Evolutionary conservation across 2,113 vertebrate species (phyloP), one percentile per base, ranked within the genome.

Genomic region (Phaetusa simplex): DNA sequence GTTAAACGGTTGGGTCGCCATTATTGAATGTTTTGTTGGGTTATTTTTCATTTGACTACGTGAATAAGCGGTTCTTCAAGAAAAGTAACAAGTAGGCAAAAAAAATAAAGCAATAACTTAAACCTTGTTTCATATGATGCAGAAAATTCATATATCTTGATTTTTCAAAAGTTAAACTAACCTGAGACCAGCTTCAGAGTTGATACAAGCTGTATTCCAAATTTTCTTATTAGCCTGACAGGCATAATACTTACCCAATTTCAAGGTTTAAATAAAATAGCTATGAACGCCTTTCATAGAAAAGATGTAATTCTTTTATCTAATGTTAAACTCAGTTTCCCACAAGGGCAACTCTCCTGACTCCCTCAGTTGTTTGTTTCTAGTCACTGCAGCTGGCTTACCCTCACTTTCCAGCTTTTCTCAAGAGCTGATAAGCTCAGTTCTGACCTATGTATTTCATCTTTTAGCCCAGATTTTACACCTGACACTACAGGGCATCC

Each of bases 1-100:
- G 78, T 97, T 97, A 96, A 98, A 96, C 1, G 6, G 47, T 43
- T 84, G 66, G 72, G 56, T 97, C 92, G 88, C 88, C 95, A 65
- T 91, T 94, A 84, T 10, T 90, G 52, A 64, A 66, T 59, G 26
- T 80, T 86, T 93, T 94, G 59, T 49, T 90, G 23, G 36, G 70
- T 82, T 42, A 2, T 77, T 94, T 95, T 95, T 96, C 47, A 67
- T 90, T 67, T 95, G 70, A 77, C 30, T 47, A 23, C 30, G 53
- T 62, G 53, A 82, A 43, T n/a, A 82, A 93, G 23, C 1, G 0
- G 8, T 88, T 82, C 24, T 81, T 86, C 34, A 77, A 14, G 27
- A 70, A 88, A 94, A 76, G n/a, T 49, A 70, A 30, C 17, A 91
- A 61, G 14, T 4, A 65, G 58, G 40, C 52, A 85, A 36, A 91